Base-by-base conservation (phyloP, 1,140 invertebrate genomes). In the Wiebesia pumilae region DNA sequence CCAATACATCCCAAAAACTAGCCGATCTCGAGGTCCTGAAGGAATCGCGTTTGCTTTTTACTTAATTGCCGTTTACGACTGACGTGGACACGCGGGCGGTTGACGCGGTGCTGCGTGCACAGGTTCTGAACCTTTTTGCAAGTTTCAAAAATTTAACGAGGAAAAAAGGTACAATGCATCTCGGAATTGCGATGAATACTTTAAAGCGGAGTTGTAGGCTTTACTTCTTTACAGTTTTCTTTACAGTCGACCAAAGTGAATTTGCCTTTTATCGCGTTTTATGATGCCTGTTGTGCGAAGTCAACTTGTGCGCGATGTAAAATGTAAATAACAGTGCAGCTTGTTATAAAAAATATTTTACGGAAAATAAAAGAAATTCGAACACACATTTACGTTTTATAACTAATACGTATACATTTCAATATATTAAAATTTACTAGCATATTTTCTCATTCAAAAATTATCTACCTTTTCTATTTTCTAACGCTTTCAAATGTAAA, bases 21-120 rank as follows among this genome's bases (percentile, higher is more conserved):
- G 21, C 71, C 40, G n/a, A 82, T 33, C 24, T 14, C 79, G 27
- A 10, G 33, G 30, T 14, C n/a, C 19, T 21, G 54, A 21, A 58
- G 10, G 12, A 67, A 1, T 6, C 40, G 62, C 43, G 9, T 43
- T 84, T 51, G 33, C 30, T 75, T 87, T 81, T 82, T 51, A 12
- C n/a, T 88, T 87, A 87, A 85, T 85, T 87, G n/a, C 62, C 62
- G n/a, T 81, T 87, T 84, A 87, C 79, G 30, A 87, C 79, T 69
- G 54, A 43, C 78, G 67, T 71, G 33, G 40, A 40, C 51, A 40
- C 24, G 40, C 10, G 40, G 62, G n/a, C 47, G 3, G n/a, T 51
- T 21, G 73, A 47, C 14, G n/a, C 19, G 30, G 33, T 58, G 12
- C 33, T 81, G 9, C 51, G n/a, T n/a, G n/a, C n/a, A 54, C n/a